Conservation (phyloP, 2,113 vertebrate genomes). For the Myiozetetes cayanensis region DNA sequence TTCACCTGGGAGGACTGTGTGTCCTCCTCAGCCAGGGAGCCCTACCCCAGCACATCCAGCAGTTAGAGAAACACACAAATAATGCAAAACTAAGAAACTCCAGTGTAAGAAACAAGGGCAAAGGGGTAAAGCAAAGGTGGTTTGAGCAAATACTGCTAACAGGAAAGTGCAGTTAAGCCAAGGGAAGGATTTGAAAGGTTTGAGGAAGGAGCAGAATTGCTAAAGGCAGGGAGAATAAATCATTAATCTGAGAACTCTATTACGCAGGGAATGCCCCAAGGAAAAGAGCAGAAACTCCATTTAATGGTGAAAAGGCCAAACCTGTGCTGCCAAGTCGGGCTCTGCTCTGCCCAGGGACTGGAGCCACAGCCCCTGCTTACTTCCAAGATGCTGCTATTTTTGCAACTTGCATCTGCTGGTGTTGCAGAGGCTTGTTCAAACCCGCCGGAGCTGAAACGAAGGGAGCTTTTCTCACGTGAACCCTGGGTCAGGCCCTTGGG, state of each 20-base stretch:
- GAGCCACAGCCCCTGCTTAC: not conserved
- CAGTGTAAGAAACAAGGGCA: not conserved
- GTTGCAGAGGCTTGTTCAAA: not conserved
- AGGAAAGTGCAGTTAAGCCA: not conserved
- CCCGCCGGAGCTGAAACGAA: not conserved
- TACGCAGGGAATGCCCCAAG: not conserved
- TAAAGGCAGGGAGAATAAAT: constrained; percentile 9
- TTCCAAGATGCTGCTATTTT: constrained; percentile 36
- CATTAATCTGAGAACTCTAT: constrained; percentile 7
- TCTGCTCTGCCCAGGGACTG: not conserved
- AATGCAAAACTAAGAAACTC: not conserved
- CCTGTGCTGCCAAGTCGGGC: not conserved
- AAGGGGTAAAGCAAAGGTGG: not conserved
- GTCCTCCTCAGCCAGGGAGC: not conserved
- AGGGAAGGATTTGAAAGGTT: not conserved
- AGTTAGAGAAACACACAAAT: not conserved
- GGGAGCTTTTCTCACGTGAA: not conserved
- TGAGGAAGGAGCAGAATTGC: not conserved
- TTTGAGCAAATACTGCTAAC: not conserved
- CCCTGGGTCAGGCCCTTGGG: not conserved
- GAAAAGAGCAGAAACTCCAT: constrained; percentile 27
- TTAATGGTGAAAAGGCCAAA: constrained; percentile 9
- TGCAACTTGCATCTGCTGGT: constrained; percentile 4
- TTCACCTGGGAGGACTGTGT: not conserved
- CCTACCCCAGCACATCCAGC: not conserved